Evolutionary conservation across 2,113 vertebrate species (phyloP).

Genomic region (Grus americana): DNA sequence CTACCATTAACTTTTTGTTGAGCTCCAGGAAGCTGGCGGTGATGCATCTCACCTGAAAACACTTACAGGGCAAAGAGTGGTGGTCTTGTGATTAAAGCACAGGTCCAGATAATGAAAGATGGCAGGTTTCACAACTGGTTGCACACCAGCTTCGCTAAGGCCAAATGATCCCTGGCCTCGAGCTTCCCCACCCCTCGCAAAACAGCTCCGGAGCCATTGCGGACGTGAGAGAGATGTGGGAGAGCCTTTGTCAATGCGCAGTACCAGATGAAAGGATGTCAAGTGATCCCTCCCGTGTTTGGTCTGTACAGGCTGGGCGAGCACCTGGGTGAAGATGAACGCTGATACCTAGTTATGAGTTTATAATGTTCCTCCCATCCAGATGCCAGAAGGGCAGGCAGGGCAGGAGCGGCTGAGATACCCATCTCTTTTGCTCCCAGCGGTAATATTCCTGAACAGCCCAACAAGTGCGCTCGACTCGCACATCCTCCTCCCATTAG

Average conservation of each 20-base stretch:
- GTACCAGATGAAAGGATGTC: neutral
- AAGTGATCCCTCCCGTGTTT: neutral
- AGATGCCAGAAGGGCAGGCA: neutral
- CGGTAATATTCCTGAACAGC: neutral
- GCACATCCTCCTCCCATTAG: neutral
- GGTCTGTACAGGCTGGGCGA: neutral
- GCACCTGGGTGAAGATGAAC: neutral
- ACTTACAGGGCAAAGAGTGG: neutral
- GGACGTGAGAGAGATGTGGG: neutral
- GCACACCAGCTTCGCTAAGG: neutral
- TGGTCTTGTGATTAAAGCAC: neutral
- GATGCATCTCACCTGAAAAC: neutral
- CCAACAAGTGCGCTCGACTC: rapidly evolving
- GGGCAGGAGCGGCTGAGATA: neutral
- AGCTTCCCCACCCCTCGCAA: neutral
- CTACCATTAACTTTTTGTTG: neutral
- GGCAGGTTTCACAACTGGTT: neutral
- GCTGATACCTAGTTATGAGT: neutral
- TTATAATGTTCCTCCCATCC: neutral
- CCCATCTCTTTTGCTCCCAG: neutral
- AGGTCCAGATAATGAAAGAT: neutral
- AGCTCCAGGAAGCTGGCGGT: neutral
- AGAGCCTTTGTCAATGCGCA: neutral
- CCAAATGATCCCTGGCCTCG: neutral
- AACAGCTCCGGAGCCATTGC: rapidly evolving